These are phyloP conservation scores for Enteromius anoplus DNA, from an alignment of 2,797 vertebrate genomes.

Conservation along the genomic window DNA sequence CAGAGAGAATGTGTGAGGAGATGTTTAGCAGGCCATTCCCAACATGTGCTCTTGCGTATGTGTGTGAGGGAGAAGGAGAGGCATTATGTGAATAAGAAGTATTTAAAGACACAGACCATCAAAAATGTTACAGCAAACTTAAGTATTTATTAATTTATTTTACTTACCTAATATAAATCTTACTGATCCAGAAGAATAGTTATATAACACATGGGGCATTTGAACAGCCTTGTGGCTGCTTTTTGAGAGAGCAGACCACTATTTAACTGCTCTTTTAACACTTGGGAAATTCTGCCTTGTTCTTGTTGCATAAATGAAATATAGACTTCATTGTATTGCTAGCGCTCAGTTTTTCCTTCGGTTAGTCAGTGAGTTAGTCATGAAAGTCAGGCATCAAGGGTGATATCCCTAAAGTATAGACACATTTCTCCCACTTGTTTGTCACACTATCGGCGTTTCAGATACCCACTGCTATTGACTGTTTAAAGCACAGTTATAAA, in stretches of 20 bases:
- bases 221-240: neutral
- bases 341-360: slow-evolving; percentile 22
- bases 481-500: neutral
- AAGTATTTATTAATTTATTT: neutral
- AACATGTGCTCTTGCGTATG: slow-evolving; percentile 8
- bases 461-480: neutral
- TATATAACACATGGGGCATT: neutral
- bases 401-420: slow-evolving; percentile 1
- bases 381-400: slow-evolving; percentile 19
- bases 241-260: slow-evolving; percentile 1
- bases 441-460: neutral
- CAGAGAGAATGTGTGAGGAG: slow-evolving; percentile 26
- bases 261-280: neutral
- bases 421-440: neutral
- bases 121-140: neutral
- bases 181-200: neutral
- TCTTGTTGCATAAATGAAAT: slow-evolving; percentile 26
- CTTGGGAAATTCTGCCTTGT: slow-evolving; percentile 8
- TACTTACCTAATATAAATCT: neutral
- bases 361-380: slow-evolving; percentile 39
- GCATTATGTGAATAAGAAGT: neutral
- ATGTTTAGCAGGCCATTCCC: slow-evolving; percentile 28
- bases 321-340: slow-evolving; percentile 24
- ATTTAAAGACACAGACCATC: neutral
- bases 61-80: neutral